These are phyloP conservation scores for Steromphala cineraria DNA, from an alignment of 2,888 invertebrate genomes.

Conservation along the genomic window DNA sequence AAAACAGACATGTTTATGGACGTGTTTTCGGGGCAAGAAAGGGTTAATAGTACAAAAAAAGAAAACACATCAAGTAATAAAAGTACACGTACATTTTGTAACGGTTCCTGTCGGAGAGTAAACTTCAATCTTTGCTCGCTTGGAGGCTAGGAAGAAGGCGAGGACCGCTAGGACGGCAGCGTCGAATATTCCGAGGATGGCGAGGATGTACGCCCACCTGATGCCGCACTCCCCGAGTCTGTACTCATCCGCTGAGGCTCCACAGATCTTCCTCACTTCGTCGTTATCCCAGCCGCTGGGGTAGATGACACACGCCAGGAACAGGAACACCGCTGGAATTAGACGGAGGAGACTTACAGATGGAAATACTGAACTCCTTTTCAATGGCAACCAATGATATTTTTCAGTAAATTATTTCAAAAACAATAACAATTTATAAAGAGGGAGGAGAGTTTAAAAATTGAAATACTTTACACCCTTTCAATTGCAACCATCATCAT, in stretches of 20 bases:
- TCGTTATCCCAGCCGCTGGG: slow-evolving; percentile 94
- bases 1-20: too few species aligned
- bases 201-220: slow-evolving; percentile 88
- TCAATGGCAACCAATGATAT: too few species aligned
- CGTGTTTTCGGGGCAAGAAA: too few species aligned
- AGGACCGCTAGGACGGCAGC: slow-evolving; percentile 89
- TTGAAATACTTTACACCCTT: too few species aligned
- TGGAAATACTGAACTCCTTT: too few species aligned
- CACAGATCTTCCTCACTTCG: slow-evolving; percentile 89
- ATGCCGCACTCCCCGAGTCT: slow-evolving; percentile 89
- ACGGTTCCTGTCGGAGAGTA: slow-evolving; percentile 56
- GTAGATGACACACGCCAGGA: slow-evolving; percentile 90
- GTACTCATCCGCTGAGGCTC: slow-evolving; percentile 81
- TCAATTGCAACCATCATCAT: too few species aligned
- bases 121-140: slow-evolving; percentile 79
- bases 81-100: slow-evolving; percentile 72
- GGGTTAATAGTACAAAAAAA: too few species aligned
- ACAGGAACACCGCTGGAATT: slow-evolving; percentile 88
- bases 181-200: slow-evolving; percentile 90
- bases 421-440: too few species aligned
- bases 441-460: too few species aligned
- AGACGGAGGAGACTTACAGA: not conserved
- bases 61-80: not conserved
- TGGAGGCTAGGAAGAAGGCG: slow-evolving; percentile 93
- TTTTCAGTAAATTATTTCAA: too few species aligned